These are phyloP conservation scores for Pseudeuparius sepicola DNA, from an alignment of 2,888 invertebrate genomes.

Conservation along the genomic window DNA sequence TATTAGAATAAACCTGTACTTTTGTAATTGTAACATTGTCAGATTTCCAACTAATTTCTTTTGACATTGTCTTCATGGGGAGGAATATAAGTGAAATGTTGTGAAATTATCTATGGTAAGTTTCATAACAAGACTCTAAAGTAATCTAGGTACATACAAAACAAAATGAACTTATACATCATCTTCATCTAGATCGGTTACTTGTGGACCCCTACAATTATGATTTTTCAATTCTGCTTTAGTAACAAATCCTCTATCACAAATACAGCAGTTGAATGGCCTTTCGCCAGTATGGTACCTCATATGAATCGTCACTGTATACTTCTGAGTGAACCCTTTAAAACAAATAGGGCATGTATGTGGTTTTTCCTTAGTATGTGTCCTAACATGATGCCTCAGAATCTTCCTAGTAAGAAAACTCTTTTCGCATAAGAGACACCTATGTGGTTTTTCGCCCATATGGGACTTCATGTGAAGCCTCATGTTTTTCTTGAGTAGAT, in stretches of 20 bases:
- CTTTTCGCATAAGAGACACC: slow-evolving; percentile 34
- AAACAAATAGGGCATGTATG: slow-evolving; percentile 37
- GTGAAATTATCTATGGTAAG: no score
- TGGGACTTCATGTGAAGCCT: slow-evolving; percentile 29
- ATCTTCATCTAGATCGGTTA: slow-evolving; percentile 27
- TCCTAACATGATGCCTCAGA: slow-evolving; percentile 23
- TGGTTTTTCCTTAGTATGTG: slow-evolving; percentile 29
- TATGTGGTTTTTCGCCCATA: slow-evolving; percentile 24
- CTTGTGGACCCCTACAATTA: slow-evolving; percentile 23
- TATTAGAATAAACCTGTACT: no score
- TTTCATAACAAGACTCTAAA: no score
- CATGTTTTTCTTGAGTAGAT: slow-evolving; percentile 39
- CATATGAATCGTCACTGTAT: slow-evolving; percentile 43
- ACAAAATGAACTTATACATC: slow-evolving; percentile 43
- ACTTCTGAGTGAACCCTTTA: slow-evolving; percentile 44
- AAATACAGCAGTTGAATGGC: slow-evolving; percentile 41
- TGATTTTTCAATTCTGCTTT: slow-evolving; percentile 28
- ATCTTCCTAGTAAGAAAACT: slow-evolving; percentile 30
- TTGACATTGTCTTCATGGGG: no score
- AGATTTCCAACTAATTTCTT: no score
- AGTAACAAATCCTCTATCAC: slow-evolving; percentile 29
- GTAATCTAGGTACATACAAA: no score
- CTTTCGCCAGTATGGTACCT: slow-evolving; percentile 38
- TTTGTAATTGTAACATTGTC: no score
- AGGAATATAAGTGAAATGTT: no score